Percentiles rank a stretch among this genome's conserved stretches.
Evolutionary conservation across 2,888 invertebrate species (phyloP).

Genomic region (Cactoblastis cactorum): DNA sequence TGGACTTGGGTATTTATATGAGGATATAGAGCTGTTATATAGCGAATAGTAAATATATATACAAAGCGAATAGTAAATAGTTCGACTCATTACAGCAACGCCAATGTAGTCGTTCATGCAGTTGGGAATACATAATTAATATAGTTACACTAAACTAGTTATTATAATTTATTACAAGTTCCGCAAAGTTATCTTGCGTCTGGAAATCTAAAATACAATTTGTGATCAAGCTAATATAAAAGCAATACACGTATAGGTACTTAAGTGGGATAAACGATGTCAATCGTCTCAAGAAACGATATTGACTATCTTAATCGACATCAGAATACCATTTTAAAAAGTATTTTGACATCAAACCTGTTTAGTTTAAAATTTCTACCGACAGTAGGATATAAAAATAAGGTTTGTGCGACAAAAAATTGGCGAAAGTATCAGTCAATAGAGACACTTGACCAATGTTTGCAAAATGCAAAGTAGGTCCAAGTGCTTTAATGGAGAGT

Average conservation of each 20-base stretch:
- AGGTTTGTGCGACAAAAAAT: background rate
- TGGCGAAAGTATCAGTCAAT: constrained; percentile 7
- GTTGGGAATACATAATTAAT: background rate
- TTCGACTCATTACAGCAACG: background rate
- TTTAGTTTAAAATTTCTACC: background rate
- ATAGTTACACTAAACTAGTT: background rate
- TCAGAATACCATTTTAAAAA: background rate
- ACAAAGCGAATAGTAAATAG: background rate
- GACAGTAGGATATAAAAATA: background rate
- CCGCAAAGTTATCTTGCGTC: background rate
- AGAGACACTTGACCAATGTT: constrained; percentile 4
- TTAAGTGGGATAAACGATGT: background rate
- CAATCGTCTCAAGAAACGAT: background rate
- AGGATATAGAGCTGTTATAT: background rate
- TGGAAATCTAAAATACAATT: background rate
- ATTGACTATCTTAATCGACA: background rate
- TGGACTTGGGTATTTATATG: background rate
- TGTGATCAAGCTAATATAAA: background rate
- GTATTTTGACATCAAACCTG: background rate
- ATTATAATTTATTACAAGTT: constrained; percentile 3
- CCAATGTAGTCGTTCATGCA: background rate
- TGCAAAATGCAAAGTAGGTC: constrained; percentile 12
- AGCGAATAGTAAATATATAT: background rate
- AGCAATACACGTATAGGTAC: background rate
- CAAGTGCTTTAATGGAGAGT: constrained; percentile 5